Percentiles rank a stretch among this genome's conserved stretches.
phyloP scores from a whole-genome alignment of 1,140 invertebrate species.

The Chrysomallon squamiferum region DNA sequence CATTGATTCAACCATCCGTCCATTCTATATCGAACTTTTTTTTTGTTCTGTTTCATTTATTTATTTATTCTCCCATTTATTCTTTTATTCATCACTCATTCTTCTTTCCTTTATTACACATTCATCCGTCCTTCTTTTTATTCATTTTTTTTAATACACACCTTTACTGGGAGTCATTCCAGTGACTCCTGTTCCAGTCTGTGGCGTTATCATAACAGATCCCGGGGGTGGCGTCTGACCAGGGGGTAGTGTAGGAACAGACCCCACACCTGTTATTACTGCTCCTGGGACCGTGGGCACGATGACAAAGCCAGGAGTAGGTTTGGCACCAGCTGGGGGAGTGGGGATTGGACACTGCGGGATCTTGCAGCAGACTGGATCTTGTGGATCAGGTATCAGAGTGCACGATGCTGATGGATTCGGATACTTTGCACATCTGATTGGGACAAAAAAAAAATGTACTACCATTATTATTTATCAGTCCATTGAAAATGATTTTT shows the following conservation, averaged over 20 bases:
- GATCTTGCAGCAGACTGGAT: slow-evolving; percentile 34
- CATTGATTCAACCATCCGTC: not conserved
- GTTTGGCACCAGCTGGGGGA: not conserved
- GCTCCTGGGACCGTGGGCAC: slow-evolving; percentile 17
- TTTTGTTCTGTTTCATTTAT: too few relatives aligned
- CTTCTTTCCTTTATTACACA: too few relatives aligned
- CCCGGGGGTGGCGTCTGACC: too few relatives aligned
- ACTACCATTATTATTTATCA: too few relatives aligned
- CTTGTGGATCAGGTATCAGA: slow-evolving; percentile 41
- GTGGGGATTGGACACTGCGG: slow-evolving; percentile 19
- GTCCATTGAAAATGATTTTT: too few relatives aligned
- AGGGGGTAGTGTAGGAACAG: too few relatives aligned
- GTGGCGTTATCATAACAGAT: too few relatives aligned
- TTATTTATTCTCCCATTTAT: not conserved
- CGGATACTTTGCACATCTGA: slow-evolving; percentile 20
- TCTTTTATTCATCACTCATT: too few relatives aligned
- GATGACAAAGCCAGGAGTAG: slow-evolving; percentile 7
- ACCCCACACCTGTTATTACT: slow-evolving; percentile 21
- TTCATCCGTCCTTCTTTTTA: too few relatives aligned
- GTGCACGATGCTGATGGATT: slow-evolving; percentile 33
- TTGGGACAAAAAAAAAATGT: slow-evolving; percentile 3
- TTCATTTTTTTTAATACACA: too few relatives aligned
- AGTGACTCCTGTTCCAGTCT: too few relatives aligned
- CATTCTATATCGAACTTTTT: not conserved
- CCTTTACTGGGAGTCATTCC: too few relatives aligned